Percentiles rank a stretch among this genome's conserved stretches.
phyloP scores from a whole-genome alignment of 2,113 vertebrate genomes.

The Neodontobutis hainanensis region DNA sequence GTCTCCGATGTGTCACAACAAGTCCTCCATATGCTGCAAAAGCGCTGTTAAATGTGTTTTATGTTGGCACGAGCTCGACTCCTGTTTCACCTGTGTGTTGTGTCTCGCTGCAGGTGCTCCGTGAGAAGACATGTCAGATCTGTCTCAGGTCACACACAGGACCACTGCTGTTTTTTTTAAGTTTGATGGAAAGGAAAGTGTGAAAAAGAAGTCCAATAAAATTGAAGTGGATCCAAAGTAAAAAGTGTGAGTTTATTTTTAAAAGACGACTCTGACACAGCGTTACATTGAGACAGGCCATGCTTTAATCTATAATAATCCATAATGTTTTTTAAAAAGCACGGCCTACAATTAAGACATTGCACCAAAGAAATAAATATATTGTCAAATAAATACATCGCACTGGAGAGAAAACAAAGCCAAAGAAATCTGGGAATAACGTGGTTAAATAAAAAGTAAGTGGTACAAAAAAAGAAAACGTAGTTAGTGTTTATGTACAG shows the following conservation, averaged over 20 bases:
- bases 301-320: slow-evolving; percentile 68
- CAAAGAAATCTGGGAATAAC: slow-evolving; percentile 29
- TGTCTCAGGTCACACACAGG: too few species aligned
- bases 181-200: too few species aligned
- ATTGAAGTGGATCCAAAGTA: slow-evolving; percentile 8
- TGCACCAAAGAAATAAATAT: slow-evolving; percentile 54
- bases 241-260: slow-evolving; percentile 15
- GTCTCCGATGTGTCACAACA: too few species aligned
- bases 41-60: too few species aligned
- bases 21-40: too few species aligned
- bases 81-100: too few species aligned
- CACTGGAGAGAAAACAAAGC: slow-evolving; percentile 26
- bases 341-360: slow-evolving; percentile 63
- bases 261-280: slow-evolving; percentile 56
- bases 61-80: too few species aligned
- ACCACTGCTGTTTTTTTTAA: too few species aligned
- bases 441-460: slow-evolving; percentile 35
- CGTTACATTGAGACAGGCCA: slow-evolving; percentile 72
- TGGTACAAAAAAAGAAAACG: slow-evolving; percentile 9
- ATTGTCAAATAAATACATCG: slow-evolving; percentile 63
- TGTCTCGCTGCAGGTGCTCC: too few species aligned
- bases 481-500: slow-evolving; percentile 68
- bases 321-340: slow-evolving; percentile 32
- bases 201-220: slow-evolving; percentile 7
- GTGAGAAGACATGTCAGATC: too few species aligned